Percentiles rank a stretch among this genome's conserved stretches.
Conservation (phyloP, 35 echinoderm and acorn worm species). For the Antedon bifida region DNA sequence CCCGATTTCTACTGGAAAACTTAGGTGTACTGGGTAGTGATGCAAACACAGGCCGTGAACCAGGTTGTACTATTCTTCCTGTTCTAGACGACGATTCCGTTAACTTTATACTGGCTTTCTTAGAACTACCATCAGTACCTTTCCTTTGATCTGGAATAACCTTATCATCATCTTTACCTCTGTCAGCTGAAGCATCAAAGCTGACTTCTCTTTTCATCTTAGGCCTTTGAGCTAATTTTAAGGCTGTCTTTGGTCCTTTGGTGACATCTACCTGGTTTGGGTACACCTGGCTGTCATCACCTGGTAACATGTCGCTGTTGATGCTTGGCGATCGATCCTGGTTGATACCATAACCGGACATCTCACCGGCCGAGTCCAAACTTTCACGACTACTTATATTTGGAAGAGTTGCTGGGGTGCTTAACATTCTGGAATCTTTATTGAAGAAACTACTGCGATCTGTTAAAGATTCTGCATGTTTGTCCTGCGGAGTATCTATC, state of each 20-base stretch:
- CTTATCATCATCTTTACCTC: conserved; percentile 7
- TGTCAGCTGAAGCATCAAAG: conserved; percentile 51
- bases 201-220: conserved; percentile 70
- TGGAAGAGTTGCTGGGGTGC: conserved; percentile 37
- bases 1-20: background rate
- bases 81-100: background rate
- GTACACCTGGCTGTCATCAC: conserved; percentile 65
- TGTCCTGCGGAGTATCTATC: conserved; percentile 62
- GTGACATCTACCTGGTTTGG: conserved; percentile 59
- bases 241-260: background rate
- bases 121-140: conserved; percentile 21
- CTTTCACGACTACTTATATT: conserved; percentile 73
- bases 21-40: background rate
- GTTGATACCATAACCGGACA: background rate
- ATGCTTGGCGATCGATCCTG: background rate
- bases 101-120: background rate
- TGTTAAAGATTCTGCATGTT: conserved; percentile 36
- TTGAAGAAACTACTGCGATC: conserved; percentile 23
- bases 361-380: conserved; percentile 63
- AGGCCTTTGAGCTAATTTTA: conserved; percentile 2
- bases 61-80: background rate
- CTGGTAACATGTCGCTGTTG: conserved; percentile 75
- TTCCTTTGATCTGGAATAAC: conserved; percentile 23
- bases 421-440: conserved; percentile 33
- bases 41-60: background rate